Conservation (phyloP, 2,797 vertebrate species). For the Vipera latastei region DNA sequence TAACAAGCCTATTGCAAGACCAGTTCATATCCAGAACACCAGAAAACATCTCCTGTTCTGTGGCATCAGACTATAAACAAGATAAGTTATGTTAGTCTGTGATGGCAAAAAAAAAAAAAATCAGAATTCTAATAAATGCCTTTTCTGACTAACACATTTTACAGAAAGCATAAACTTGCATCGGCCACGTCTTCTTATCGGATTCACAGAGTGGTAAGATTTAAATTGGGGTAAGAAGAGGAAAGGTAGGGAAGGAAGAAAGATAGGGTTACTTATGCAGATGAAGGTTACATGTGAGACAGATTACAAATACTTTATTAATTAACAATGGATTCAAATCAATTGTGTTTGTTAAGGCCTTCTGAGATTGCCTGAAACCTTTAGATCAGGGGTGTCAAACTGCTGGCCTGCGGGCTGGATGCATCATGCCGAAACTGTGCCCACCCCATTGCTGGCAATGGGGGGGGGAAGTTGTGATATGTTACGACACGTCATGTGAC, state of each 20-base stretch:
- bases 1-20: background rate
- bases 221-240: background rate
- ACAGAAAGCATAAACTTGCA: background rate
- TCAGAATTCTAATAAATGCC: background rate
- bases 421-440: too few relatives aligned
- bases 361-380: background rate
- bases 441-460: too few relatives aligned
- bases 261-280: background rate
- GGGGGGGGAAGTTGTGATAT: too few relatives aligned
- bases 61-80: background rate
- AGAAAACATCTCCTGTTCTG: background rate
- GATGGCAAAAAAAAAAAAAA: background rate
- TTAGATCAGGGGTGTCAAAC: background rate
- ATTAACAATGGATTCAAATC: background rate
- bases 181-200: background rate
- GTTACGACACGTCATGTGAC: too few relatives aligned
- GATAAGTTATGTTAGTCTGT: background rate
- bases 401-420: too few relatives aligned
- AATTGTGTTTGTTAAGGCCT: background rate
- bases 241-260: background rate
- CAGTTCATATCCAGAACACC: background rate
- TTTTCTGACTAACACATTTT: background rate
- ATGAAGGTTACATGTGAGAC: background rate
- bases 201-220: background rate
- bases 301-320: background rate